These are phyloP conservation scores for Idris sp. DNA, from an alignment of 1,140 invertebrate species.

Conservation along the genomic window DNA sequence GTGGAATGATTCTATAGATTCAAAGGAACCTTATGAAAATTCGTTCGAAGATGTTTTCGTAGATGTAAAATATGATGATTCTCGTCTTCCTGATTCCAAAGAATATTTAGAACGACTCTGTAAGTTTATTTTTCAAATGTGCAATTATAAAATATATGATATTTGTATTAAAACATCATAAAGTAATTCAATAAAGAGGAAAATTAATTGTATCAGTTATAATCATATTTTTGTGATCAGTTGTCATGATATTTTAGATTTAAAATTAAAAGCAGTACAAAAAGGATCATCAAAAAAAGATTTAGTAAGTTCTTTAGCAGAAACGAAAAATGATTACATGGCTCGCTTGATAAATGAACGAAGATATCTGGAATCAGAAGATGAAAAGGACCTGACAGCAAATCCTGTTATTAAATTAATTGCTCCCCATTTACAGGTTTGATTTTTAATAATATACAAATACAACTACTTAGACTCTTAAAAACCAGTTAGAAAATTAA, in stretches of 20 bases:
- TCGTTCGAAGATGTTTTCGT: conserved; percentile 72
- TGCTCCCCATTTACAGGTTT: conserved; percentile 74
- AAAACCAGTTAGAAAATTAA: too few species aligned
- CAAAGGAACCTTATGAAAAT: conserved; percentile 27
- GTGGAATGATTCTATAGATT: conserved; percentile 58
- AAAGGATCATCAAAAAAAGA: conserved; percentile 72
- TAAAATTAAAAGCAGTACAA: conserved; percentile 70
- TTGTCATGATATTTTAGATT: conserved; percentile 61
- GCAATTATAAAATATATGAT: background rate
- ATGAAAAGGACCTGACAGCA: conserved; percentile 69
- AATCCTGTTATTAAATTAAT: conserved; percentile 77
- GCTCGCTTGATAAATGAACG: conserved; percentile 73
- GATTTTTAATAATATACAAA: too few species aligned
- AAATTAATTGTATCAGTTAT: too few species aligned
- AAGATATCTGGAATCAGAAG: conserved; percentile 67
- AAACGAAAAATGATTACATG: conserved; percentile 75
- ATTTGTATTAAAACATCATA: too few species aligned
- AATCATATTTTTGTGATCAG: background rate
- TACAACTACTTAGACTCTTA: too few species aligned
- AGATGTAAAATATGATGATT: conserved; percentile 27
- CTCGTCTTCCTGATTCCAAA: conserved; percentile 68
- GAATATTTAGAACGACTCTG: conserved; percentile 71
- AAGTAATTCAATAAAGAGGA: too few species aligned
- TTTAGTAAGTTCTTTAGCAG: conserved; percentile 75
- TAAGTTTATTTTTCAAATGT: conserved; percentile 51